These are phyloP conservation scores for Piaya cayana DNA, from an alignment of 2,113 vertebrate genomes.

Conservation along the genomic window DNA sequence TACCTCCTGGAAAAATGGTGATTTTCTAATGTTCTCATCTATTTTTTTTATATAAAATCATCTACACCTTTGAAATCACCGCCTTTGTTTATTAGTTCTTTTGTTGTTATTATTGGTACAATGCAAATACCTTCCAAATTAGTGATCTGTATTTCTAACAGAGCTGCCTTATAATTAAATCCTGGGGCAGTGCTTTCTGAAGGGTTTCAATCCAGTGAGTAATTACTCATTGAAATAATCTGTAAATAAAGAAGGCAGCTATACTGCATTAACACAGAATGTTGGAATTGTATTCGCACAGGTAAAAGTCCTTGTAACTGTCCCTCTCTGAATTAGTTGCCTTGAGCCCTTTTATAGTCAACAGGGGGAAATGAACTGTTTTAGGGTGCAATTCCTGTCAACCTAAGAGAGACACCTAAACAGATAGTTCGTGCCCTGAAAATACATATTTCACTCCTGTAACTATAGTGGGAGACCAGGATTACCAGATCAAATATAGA, in stretches of 20 bases:
- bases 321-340: neutral
- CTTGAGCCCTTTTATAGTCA: neutral
- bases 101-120: neutral
- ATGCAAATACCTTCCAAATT: conserved; percentile 57
- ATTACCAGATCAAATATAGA: neutral
- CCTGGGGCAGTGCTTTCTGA: neutral
- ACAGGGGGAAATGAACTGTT: neutral
- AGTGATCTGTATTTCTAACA: neutral
- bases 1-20: neutral
- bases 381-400: neutral
- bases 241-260: neutral
- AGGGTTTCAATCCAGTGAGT: neutral
- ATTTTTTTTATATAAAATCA: neutral
- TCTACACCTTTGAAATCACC: neutral
- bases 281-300: neutral
- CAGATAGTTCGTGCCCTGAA: neutral
- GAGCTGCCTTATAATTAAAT: conserved; percentile 30
- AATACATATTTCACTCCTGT: neutral
- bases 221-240: neutral
- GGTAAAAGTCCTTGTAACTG: neutral
- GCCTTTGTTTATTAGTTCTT: neutral
- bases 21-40: neutral
- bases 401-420: neutral
- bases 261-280: neutral
- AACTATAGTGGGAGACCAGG: neutral